These are phyloP conservation scores for Zonotrichia leucophrys DNA, from an alignment of 2,113 vertebrate genomes.

Conservation along the genomic window DNA sequence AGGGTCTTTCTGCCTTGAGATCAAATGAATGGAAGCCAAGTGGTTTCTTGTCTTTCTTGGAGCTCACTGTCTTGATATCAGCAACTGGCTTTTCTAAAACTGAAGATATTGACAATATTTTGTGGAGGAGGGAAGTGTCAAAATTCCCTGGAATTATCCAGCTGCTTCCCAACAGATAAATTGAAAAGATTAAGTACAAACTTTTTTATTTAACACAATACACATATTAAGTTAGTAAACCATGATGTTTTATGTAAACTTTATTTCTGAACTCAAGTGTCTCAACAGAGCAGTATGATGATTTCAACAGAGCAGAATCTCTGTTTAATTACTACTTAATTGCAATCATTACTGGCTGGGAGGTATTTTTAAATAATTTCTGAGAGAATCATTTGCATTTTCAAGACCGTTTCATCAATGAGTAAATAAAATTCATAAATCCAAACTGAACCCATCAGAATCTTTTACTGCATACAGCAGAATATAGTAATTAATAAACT, in stretches of 20 bases:
- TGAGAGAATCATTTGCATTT: conserved; percentile 18
- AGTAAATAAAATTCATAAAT: background rate
- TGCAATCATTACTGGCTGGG: background rate
- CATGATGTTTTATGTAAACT: background rate
- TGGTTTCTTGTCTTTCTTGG: background rate
- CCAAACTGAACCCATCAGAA: background rate
- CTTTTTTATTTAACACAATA: background rate
- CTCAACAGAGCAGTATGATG: background rate
- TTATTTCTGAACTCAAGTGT: background rate
- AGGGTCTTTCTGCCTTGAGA: background rate
- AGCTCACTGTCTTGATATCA: background rate
- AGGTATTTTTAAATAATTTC: conserved; percentile 35
- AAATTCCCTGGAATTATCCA: background rate
- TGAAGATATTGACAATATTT: background rate
- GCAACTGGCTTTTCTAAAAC: background rate
- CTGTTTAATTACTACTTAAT: conserved; percentile 25
- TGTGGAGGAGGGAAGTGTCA: fast-evolving
- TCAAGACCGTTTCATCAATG: background rate
- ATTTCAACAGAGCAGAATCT: background rate
- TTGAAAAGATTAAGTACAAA: background rate
- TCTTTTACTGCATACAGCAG: background rate
- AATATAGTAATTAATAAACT: background rate
- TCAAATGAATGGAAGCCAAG: background rate
- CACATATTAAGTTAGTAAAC: background rate
- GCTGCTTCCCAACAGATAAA: background rate